Percentiles rank a stretch among this genome's conserved stretches.
These are phyloP conservation scores for Diploscapter pachys DNA, from an alignment of 1,140 invertebrate genomes.

Conservation along the genomic window DNA sequence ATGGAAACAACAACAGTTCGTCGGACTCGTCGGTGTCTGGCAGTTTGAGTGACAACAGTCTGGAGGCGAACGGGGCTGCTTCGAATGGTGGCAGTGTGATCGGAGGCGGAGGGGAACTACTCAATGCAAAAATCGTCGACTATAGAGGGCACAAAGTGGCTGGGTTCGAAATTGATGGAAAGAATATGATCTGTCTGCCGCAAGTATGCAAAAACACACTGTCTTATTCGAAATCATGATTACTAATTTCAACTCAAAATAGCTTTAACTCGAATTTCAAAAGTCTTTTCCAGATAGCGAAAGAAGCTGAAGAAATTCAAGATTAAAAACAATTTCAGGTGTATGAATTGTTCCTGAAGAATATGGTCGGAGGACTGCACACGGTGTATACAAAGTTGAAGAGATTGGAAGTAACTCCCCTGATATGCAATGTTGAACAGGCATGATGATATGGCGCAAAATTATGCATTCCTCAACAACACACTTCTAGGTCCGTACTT, in stretches of 20 bases:
- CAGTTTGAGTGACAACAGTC: no score
- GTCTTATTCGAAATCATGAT: no score
- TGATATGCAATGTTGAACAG: conserved; percentile 99
- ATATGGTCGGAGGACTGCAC: conserved; percentile 93
- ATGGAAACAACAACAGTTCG: no score
- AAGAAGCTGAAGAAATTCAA: no score
- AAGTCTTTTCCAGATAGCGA: conserved; percentile 13
- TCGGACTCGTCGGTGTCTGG: no score
- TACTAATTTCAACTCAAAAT: neutral
- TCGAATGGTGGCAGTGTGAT: no score
- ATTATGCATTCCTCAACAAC: neutral
- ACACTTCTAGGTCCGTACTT: conserved; percentile 73
- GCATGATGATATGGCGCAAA: conserved; percentile 69
- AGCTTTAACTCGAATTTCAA: neutral
- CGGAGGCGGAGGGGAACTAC: no score
- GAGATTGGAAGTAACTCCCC: conserved; percentile 91
- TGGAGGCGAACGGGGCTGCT: no score
- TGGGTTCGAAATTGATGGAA: conserved; percentile 90
- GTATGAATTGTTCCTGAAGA: conserved; percentile 96
- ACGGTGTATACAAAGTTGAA: conserved; percentile 99
- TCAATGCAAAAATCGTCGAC: conserved; percentile 62
- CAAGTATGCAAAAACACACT: conserved; percentile 66
- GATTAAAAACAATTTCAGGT: conserved; percentile 59
- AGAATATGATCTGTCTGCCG: conserved; percentile 93
- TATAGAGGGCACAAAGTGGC: conserved; percentile 94